Evolutionary conservation across 2,888 invertebrate genomes (phyloP).

Genomic region (Spodoptera exigua): DNA sequence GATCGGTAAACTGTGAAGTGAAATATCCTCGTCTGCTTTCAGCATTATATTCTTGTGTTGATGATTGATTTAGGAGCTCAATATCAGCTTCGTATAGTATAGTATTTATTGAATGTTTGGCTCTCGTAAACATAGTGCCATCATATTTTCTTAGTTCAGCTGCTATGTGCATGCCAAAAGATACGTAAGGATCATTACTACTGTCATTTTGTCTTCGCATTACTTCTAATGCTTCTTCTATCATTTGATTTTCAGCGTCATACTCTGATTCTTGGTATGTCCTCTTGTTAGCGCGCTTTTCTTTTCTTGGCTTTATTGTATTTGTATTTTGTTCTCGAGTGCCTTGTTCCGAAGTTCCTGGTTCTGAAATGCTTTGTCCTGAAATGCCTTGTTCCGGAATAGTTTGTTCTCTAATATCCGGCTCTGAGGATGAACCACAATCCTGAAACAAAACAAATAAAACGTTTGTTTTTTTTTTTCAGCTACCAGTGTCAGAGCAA

Average conservation of each 20-base stretch:
- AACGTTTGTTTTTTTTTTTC: constrained; percentile 19
- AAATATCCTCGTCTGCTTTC: constrained; percentile 32
- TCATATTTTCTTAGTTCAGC: constrained; percentile 45
- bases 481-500: constrained; percentile 27
- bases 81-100: constrained; percentile 42
- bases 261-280: constrained; percentile 29
- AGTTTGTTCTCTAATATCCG: constrained; percentile 28
- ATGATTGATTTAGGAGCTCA: constrained; percentile 31
- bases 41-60: constrained; percentile 32
- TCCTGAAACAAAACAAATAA: constrained; percentile 36
- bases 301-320: constrained; percentile 35
- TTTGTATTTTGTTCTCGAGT: constrained; percentile 37
- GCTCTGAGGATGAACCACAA: constrained; percentile 37
- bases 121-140: constrained; percentile 30
- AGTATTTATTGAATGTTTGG: constrained; percentile 45
- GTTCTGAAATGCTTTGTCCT: constrained; percentile 22
- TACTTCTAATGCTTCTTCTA: constrained; percentile 46
- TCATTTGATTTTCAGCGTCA: constrained; percentile 39
- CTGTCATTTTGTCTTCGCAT: constrained; percentile 43
- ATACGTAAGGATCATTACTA: constrained; percentile 39
- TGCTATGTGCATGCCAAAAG: constrained; percentile 47
- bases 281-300: constrained; percentile 32
- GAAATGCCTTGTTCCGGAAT: constrained; percentile 30
- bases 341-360: constrained; percentile 33
- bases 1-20: constrained; percentile 36